Base-by-base conservation (phyloP, 2,113 vertebrate genomes). In the Symphodus melops region DNA sequence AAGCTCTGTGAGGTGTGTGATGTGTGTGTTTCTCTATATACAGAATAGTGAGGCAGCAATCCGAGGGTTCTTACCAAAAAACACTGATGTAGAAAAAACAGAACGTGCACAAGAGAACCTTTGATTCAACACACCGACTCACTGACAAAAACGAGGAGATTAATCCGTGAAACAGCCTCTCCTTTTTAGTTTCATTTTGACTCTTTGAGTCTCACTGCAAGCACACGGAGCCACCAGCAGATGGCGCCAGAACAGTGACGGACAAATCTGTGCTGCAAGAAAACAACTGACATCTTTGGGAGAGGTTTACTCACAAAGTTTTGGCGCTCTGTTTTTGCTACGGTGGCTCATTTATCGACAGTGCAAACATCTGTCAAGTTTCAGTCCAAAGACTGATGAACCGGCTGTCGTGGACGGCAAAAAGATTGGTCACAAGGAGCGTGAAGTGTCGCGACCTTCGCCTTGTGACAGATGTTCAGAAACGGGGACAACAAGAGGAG, bases 31-130 rank as follows among this genome's bases (percentile, higher is more conserved):
- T 88, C 73, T 73, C 51, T 91, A 92, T 92, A 70, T 91, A 91
- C 91, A 92, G 77, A 82, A 84, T 72, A 85, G 77, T 83, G 86
- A 82, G 81, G 85, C 91, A 91, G 87, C 83, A 88, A 81, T 86
- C 86, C 65, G 75, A 92, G 72, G 79, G 79, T 82, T 84, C 56
- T 82, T 79, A 83, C 70, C 81, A 67, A 83, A 82, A 87, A 83
- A 82, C 60, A 83, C 44, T 77, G 62, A 85, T 77, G 73, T 79
- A 82, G 67, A 83, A 87, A 81, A 81, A 89, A 77, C 59, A 75
- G 39, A 89, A 82, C 61, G 86, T 85, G 84, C 86, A 85, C 81
- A 51, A 81, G 72, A 82, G 68, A 51, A 84, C 88, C 82, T 81
- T 75, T 72, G 75, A 86, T 68, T 73, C 16, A 16, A 86, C 81